These are phyloP conservation scores for Drosophila setifemur DNA, from an alignment of 1,140 invertebrate species.

Conservation along the genomic window DNA sequence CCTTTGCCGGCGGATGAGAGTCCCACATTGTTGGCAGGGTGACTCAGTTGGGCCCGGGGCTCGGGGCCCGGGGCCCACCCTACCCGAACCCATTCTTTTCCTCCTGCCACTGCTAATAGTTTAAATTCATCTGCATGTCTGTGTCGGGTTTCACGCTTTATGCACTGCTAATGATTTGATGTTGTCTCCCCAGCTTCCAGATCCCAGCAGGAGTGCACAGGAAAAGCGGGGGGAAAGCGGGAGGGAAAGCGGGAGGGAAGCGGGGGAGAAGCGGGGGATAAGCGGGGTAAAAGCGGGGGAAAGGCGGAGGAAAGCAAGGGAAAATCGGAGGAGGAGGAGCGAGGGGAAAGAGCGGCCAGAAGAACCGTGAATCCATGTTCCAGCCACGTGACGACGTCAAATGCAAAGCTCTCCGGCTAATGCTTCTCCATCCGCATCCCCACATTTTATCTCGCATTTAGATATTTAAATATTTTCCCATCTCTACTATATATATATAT, in stretches of 20 bases:
- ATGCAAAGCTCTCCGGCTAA: slow-evolving; percentile 37
- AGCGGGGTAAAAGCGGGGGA: background rate
- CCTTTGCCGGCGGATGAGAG: slow-evolving; percentile 26
- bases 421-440: slow-evolving; percentile 7
- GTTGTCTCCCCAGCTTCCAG: slow-evolving; percentile 53
- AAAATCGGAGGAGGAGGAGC: background rate
- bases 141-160: slow-evolving; percentile 73
- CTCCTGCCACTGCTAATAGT: slow-evolving; percentile 54
- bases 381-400: slow-evolving; percentile 42
- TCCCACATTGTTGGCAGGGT: slow-evolving; percentile 21
- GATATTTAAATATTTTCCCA: background rate
- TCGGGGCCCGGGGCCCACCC: too few relatives aligned
- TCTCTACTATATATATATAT: background rate
- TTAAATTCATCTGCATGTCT: slow-evolving; percentile 70
- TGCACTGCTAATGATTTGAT: slow-evolving; percentile 77
- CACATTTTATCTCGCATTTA: background rate
- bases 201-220: background rate
- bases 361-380: background rate
- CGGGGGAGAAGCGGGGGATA: background rate
- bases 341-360: background rate
- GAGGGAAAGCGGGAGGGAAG: background rate
- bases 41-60: background rate
- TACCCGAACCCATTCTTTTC: too few relatives aligned
- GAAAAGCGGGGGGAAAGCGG: slow-evolving; percentile 6
- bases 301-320: background rate